phyloP scores from a whole-genome alignment of 2,797 vertebrate species.

The Sus cebifrons region DNA sequence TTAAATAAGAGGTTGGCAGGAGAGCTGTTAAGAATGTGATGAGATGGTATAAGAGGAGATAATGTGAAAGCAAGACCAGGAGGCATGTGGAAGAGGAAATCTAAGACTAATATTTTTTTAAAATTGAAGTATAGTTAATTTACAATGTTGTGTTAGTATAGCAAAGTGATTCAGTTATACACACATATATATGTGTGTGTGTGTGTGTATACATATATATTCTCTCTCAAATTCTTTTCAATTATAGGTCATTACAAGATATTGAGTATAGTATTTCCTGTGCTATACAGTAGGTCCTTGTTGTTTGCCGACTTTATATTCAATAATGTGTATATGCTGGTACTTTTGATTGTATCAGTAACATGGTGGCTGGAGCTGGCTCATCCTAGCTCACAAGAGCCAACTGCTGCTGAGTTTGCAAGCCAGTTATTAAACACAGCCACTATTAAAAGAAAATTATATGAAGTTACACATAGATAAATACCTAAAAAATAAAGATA shows the following conservation, averaged over 20 bases:
- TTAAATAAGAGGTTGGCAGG: neutral
- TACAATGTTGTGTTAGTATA: neutral
- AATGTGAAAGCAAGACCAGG: neutral
- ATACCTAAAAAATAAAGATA: neutral
- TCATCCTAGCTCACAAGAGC: neutral
- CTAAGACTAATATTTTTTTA: neutral
- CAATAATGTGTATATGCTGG: neutral
- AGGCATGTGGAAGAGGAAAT: neutral
- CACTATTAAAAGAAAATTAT: constrained; percentile 1
- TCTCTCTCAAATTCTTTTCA: neutral
- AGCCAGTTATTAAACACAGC: neutral
- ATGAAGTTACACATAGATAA: neutral
- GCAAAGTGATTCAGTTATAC: neutral
- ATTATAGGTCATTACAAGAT: neutral
- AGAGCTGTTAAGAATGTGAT: neutral
- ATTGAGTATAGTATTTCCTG: neutral
- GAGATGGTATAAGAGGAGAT: neutral
- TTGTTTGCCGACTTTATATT: neutral
- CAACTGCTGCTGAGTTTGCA: neutral
- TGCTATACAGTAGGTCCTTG: neutral
- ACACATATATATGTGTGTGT: neutral
- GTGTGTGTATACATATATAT: too few species aligned
- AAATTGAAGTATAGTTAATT: neutral
- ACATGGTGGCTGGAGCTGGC: too few species aligned
- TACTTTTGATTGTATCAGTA: neutral